Evolutionary conservation across 2,888 invertebrate genomes (phyloP), one percentile per base, ranked within the genome.

Genomic region (Mantis religiosa): DNA sequence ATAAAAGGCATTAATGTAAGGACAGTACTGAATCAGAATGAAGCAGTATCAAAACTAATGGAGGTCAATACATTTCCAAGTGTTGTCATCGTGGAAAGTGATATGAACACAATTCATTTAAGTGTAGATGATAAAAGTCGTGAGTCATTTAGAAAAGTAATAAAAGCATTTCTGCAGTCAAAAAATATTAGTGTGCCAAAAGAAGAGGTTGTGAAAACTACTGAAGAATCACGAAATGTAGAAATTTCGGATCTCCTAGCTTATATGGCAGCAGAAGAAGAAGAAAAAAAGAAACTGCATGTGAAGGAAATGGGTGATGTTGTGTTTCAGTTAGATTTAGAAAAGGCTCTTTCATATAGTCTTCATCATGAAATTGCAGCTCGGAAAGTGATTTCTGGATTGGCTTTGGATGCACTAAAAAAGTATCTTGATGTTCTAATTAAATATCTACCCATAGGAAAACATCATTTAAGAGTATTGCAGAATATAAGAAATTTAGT

Each of bases 301-400:
- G 92, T 93, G 20, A 93, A 93, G 87, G 92, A 91, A 90, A 92
- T 92, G 91, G 93, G 93, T 71, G 96, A 97, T 92, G 93, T 94
- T 8, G 95, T 98, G 1, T 98, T 97, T 92, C 97, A 97, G 93
- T 95, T 96, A 90, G 99, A 99, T 93, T 93, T 99, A 89, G 98
- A 98, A 93, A 97, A 96, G 91, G 97, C 98, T 0, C 93, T 99
- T n/a, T 95, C 96, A 91, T 97, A 97, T 92, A 96, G 97, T 85
- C 93, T 99, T 34, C 95, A 95, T 91, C 97, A 97, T 91, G 99
- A 99, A 94, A 95, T 99, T 41, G 95, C 97, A 4, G 94, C 96
- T 90, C 94, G 95, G 83, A 95, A 96, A 92, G 92, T 93, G 28
- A 96, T 99, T 85, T 94, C 94, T 28, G 97, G 96, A 1, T 96